These are phyloP conservation scores for Passer domesticus DNA, from an alignment of 2,113 vertebrate species.

Conservation along the genomic window DNA sequence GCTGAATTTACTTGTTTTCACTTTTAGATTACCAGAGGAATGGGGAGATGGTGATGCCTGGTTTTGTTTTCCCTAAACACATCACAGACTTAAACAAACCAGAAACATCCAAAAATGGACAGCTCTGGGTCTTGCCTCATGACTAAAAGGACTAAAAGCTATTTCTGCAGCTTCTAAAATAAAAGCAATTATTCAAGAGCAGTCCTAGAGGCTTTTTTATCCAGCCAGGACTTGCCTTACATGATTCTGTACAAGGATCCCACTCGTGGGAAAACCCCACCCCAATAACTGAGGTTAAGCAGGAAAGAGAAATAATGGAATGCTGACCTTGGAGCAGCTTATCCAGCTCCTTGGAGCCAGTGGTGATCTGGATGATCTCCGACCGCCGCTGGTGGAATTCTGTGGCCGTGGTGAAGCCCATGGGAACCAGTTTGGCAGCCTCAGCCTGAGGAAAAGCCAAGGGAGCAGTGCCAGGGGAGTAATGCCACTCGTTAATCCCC, in stretches of 20 bases:
- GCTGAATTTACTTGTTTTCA: background rate
- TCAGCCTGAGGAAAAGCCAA: slow-evolving; percentile 78
- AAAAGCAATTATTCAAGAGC: background rate
- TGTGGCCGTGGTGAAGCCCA: slow-evolving; percentile 97
- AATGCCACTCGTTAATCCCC: accelerated
- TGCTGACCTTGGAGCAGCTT: slow-evolving; percentile 88
- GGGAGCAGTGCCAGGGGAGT: background rate
- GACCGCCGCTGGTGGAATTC: slow-evolving; percentile 96
- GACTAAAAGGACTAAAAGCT: background rate
- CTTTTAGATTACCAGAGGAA: background rate
- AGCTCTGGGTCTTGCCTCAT: background rate
- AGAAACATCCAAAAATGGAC: background rate
- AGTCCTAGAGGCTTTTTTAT: background rate
- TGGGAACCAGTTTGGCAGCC: slow-evolving; percentile 93
- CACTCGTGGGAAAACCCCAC: background rate
- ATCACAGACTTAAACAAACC: background rate
- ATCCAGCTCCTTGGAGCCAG: slow-evolving; percentile 96
- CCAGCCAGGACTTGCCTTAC: accelerated
- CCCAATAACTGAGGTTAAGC: background rate
- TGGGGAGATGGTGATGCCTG: background rate
- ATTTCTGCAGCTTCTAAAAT: background rate
- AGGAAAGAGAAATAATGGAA: background rate
- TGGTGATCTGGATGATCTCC: slow-evolving; percentile 98
- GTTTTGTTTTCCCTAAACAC: background rate
- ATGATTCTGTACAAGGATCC: background rate